Base-by-base conservation (phyloP, 2,888 invertebrate genomes). In the Epinotia ramella region DNA sequence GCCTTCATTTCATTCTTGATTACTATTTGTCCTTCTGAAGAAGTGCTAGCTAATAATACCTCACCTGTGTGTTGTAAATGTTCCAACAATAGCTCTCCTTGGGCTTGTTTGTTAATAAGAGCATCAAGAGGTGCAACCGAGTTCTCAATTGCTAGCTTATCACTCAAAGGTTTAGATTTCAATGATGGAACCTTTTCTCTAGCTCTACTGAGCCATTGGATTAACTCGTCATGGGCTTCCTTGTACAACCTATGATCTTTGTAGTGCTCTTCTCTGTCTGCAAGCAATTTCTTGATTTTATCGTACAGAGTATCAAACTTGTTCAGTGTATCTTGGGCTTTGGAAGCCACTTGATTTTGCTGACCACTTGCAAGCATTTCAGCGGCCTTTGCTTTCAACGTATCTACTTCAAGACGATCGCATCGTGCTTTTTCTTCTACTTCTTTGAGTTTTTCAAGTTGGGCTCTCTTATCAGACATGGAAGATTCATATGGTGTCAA, bases 381-480 rank as follows among this genome's bases (percentile, higher is more conserved):
- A 28, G 95, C 95, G 1, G 98, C 97, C 87, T 98, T 97, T n/a
- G 96, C 92, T 87, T 97, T 98, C 13, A 98, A 88, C 46, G 96
- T 96, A 81, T 98, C 98, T 0, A 98, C 98, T 87, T 98, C 98
- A 75, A 98, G 96, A 82, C 98, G 97, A 84, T 98, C 98, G 86
- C 98, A 97, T 0, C 98, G 96, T 0, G 97, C 96, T 91, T 97
- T 98, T 85, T 98, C 98, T 89, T 98, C 98, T 0, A 98, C 95
- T 79, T 96, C 96, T 85, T 98, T 98, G 0, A 98, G 96, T 81
- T 97, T 96, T 84, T 98, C 98, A 49, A 98, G 91, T 84, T 98
- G 98, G 0, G 96, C 95, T 78, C 98, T 96, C 87, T 98, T 98
- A 84, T 98, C 98, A 0, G 97, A 95, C 95, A 98, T 96, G 0